Conservation (phyloP, 2,797 vertebrate genomes). For the Spinibarbus caldwelli region DNA sequence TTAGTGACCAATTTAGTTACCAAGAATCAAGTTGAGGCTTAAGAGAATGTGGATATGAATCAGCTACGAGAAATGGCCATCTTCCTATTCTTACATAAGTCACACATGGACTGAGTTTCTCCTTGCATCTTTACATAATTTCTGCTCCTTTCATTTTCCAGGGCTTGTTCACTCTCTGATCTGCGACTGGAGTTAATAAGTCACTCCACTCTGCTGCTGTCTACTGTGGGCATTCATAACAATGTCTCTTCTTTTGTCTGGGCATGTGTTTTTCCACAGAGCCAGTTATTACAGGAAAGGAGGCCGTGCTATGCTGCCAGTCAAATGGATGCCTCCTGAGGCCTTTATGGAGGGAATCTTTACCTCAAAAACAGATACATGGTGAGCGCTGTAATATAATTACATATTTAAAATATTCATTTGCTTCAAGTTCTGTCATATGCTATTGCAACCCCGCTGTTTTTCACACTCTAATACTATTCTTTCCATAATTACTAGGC, state of each 20-base stretch:
- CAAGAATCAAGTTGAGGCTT: background rate
- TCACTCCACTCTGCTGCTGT: slow-evolving; percentile 31
- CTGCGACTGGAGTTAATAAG: slow-evolving; percentile 36
- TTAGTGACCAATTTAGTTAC: background rate
- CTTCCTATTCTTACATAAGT: slow-evolving; percentile 20
- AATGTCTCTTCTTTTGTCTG: slow-evolving; percentile 39
- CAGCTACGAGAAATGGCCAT: background rate
- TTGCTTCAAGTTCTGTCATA: background rate
- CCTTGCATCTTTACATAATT: background rate
- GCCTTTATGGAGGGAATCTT: slow-evolving; percentile 99
- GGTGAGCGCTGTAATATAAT: slow-evolving; percentile 74
- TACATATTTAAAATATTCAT: background rate
- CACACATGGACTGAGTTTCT: slow-evolving; percentile 1
- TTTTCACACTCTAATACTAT: background rate
- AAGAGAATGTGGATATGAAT: background rate
- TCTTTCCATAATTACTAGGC: background rate
- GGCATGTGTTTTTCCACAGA: slow-evolving; percentile 71
- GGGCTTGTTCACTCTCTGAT: slow-evolving; percentile 36
- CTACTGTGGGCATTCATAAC: slow-evolving; percentile 43
- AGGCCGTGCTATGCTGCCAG: slow-evolving; percentile 95
- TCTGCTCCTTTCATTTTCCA: slow-evolving; percentile 26
- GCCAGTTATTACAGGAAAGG: slow-evolving; percentile 98
- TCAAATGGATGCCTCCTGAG: slow-evolving; percentile 99
- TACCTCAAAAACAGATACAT: slow-evolving; percentile 98
- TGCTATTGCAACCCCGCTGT: slow-evolving; percentile 15